Evolutionary conservation across 2,113 vertebrate species (phyloP), one percentile per base, ranked within the genome.

Genomic region (Rhagologus leucostigma): DNA sequence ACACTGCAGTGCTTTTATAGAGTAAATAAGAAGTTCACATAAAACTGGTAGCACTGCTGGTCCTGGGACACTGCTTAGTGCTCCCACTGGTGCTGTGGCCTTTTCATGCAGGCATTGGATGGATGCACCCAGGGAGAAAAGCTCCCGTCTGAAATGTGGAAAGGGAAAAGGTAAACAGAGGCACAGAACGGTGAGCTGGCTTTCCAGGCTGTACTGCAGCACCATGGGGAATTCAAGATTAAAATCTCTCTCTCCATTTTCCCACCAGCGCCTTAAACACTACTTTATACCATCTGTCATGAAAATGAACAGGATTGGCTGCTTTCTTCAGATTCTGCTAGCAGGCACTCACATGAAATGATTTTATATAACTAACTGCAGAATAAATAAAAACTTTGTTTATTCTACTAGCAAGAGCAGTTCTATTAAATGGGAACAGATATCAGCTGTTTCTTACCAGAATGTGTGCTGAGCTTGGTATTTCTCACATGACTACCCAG

Each of bases 361-460:
- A 80, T 91, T 94, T 95, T 62, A 62, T 78, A 47, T 82, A 87
- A 75, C 65, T 75, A 91, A 60, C 77, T 49, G 88, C 74, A 80
- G 70, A 91, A 89, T 90, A 96, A 96, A 94, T 70, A 83, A 70
- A 93, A 90, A 76, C 78, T 87, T 89, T 87, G 79, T 96, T 95
- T 93, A 74, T 89, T 95, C 89, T 96, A 55, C 87, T 94, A 94
- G 86, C 62, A 89, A 79, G 70, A 91, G 44, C 21, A 65, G 26
- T 93, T 89, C 81, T 87, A 79, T 64, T 92, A 95, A 92, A 89
- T 50, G 42, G 32, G n/a, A 94, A 53, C 49, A 87, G 75, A 83
- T 87, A 80, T 93, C 74, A 91, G 74, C 67, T 87, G 55, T 85
- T 94, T 91, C 84, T 94, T 69, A 69, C 57, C 75, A 82, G 57